phyloP scores from a whole-genome alignment of 2,888 invertebrate genomes.

The Ophioninae sp. region DNA sequence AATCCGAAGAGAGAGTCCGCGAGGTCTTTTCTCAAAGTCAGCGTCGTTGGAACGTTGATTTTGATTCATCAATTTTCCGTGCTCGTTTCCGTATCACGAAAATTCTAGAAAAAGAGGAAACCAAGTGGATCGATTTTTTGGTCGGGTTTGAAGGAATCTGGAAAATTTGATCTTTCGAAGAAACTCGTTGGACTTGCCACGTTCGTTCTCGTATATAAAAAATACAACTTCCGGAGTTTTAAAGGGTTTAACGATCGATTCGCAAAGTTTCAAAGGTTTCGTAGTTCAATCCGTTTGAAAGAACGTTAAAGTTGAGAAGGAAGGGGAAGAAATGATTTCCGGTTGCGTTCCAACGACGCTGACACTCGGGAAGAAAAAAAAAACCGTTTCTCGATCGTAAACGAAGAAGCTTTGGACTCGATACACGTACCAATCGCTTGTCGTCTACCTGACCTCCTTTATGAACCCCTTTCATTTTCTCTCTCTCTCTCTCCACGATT shows the following conservation, averaged over 20 bases:
- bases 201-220: background rate
- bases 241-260: too few relatives aligned
- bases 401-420: conserved; percentile 44
- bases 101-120: background rate
- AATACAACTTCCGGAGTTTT: too few relatives aligned
- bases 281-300: too few relatives aligned
- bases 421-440: conserved; percentile 37
- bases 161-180: too few relatives aligned
- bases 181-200: background rate
- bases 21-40: too few relatives aligned
- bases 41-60: background rate
- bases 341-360: background rate
- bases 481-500: background rate
- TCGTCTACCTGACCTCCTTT: conserved; percentile 11
- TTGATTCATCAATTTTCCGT: background rate
- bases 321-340: too few relatives aligned
- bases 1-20: conserved; percentile 1
- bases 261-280: too few relatives aligned
- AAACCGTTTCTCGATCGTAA: conserved; percentile 33
- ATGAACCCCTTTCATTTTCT: conserved; percentile 12
- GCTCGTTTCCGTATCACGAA: background rate
- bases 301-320: too few relatives aligned
- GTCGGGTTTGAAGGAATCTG: too few relatives aligned
- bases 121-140: background rate
- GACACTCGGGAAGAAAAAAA: background rate